phyloP scores from a whole-genome alignment of 2,888 invertebrate species.

The Chydorus sphaericus region DNA sequence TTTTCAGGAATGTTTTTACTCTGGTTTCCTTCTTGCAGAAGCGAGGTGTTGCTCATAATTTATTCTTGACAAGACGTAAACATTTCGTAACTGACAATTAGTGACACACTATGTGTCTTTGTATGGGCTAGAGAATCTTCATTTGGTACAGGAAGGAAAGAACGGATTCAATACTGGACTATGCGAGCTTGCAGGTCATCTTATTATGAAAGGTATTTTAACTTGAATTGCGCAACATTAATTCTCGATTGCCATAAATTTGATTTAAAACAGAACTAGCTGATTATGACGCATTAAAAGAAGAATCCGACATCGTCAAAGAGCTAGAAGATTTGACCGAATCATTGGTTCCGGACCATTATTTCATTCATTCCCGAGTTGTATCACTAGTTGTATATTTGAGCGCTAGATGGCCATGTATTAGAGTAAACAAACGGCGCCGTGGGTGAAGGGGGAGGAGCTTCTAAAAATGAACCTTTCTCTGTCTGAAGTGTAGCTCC shows the following conservation, averaged over 20 bases:
- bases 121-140: conserved; percentile 34
- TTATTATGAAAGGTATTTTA: conserved; percentile 45
- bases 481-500: no score
- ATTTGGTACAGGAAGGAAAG: conserved; percentile 34
- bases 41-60: conserved; percentile 56
- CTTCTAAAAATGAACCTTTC: no score
- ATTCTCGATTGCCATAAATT: not conserved
- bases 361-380: no score
- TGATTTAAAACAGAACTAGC: not conserved
- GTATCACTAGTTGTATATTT: no score
- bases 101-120: conserved; percentile 13
- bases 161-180: conserved; percentile 49
- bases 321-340: no score
- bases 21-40: conserved; percentile 42
- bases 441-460: no score
- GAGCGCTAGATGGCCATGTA: no score
- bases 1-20: conserved; percentile 32
- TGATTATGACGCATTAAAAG: not conserved
- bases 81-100: conserved; percentile 19
- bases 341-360: no score
- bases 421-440: no score
- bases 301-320: not conserved
- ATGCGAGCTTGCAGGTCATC: conserved; percentile 60
- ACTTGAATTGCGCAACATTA: not conserved
- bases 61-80: conserved; percentile 48